Base-by-base conservation (phyloP, 2,113 vertebrate genomes). In the Dascyllus trimaculatus region DNA sequence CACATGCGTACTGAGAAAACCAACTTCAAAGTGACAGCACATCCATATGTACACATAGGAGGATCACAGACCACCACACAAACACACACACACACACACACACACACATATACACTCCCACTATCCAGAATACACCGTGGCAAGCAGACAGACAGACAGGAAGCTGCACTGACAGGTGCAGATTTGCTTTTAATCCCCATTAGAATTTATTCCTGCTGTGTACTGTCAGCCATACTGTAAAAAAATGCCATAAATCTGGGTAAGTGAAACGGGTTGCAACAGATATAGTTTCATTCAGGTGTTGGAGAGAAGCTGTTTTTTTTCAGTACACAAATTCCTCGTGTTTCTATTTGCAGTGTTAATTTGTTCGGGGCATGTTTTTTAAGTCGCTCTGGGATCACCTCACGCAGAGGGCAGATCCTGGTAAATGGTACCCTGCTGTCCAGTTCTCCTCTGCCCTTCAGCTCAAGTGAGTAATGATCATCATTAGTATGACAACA, bases 381-480 rank as follows among this genome's bases (percentile, higher is more conserved):
- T 35, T 19, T 35, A 35, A 53, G 59, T 73, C 26, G 49, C 17
- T 40, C 18, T 57, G 45, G 25, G 45, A n/a, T 71, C 46, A 24
- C 22, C 60, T 18, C 67, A 75, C 46, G 54, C 46, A 35, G 32
- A 82, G 57, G 75, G 40, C 51, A 70, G 25, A 64, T 61, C 71
- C 74, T n/a, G 1, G 53, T 56, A 75, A 82, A 78, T 69, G 78
- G 62, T 46, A 69, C 51, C 70, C 56, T 26, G 29, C 51, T 46
- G 82, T 81, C 82, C 35, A 29, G 35, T 57, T 79, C 75, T 75
- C 49, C 75, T 72, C 43, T 86, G 84, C 63, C 90, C 90, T 89
- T 90, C 75, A 83, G 73, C 78, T 45, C 15, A 3, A 59, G 67
- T 90, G 89, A 93, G 72, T 84, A 91, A 91, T 92, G 90, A 90